A percentile compares a stretch with the other conserved stretches of the same genome.
Conservation (phyloP, 2,113 vertebrate genomes). For the Promerops cafer region DNA sequence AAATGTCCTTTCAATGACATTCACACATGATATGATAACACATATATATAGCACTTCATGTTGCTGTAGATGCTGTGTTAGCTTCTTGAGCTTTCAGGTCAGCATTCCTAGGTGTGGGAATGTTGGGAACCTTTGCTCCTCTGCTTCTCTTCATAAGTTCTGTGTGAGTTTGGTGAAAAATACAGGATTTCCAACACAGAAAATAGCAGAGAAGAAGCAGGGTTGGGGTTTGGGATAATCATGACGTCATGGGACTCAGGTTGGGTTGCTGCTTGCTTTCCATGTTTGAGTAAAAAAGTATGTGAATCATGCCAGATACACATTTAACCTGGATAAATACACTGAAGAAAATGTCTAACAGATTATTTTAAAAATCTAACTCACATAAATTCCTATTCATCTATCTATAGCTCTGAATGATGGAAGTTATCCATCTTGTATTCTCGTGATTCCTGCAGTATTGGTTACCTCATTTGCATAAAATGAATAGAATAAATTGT, state of each 20-base stretch:
- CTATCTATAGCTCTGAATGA: not conserved
- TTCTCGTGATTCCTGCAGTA: slow-evolving; percentile 49
- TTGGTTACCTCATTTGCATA: slow-evolving; percentile 67
- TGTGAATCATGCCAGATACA: not conserved
- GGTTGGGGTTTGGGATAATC: not conserved
- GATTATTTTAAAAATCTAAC: not conserved
- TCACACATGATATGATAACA: not conserved
- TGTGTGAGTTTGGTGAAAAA: not conserved
- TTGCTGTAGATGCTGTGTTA: not conserved
- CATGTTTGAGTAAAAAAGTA: not conserved
- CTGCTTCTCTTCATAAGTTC: not conserved
- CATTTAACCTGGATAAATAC: not conserved
- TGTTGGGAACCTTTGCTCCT: not conserved
- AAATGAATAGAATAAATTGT: slow-evolving; percentile 76
- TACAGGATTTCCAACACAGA: not conserved
- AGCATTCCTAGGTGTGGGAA: not conserved
- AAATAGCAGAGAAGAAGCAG: not conserved
- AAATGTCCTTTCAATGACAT: not conserved
- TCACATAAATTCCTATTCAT: not conserved
- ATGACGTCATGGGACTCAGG: not conserved
- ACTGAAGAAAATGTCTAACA: not conserved
- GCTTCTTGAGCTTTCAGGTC: not conserved
- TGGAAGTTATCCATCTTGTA: slow-evolving; percentile 31
- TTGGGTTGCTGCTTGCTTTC: not conserved
- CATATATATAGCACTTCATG: not conserved